Evolutionary conservation across 1,140 invertebrate species (phyloP), one percentile per base, ranked within the genome.

Genomic region (Cyphomyrmex costatus): DNA sequence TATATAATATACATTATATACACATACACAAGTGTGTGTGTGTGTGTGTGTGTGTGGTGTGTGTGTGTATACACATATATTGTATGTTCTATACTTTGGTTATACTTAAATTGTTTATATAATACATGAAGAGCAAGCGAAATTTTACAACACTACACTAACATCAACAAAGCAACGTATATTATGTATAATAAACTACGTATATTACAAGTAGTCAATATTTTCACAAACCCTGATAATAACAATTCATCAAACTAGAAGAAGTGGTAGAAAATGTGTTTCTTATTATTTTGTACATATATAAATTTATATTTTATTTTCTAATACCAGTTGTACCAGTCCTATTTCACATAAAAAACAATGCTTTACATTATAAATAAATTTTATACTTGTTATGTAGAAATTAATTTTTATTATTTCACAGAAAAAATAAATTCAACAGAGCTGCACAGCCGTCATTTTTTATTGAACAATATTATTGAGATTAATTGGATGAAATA

Each of bases 221-320:
- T 88, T 89, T 70, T 88, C 65, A 89, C 66, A 88, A 88, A 71
- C 51, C 58, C 27, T 73, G 65, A 74, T 51, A 77, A 24, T 56
- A 79, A 76, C 51, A 73, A 56, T 24, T 82, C 33, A 66, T 70
- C 7, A 53, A 53, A 24, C 49, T 68, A 7, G 21, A 65, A 58
- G 27, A 77, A 87, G 42, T 83, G 33, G 36, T 80, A 73, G 30
- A 58, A 30, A 85, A 58, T 21, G 24, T 87, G 24, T 33, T 88
- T 61, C 30, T 51, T 14, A 27, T 79, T 74, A 4, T 88, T 36
- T 76, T 74, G 27, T 79, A 85, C 60, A 36, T 58, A 2, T 10
- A 60, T 56, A 78, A 53, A 24, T 71, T 83, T 42, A 16, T 12
- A 33, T 30, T 21, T 74, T 42, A 12, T 21, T 56, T 61, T 61